Evolutionary conservation across 1,140 invertebrate genomes (phyloP), one percentile per base, ranked within the genome.

Genomic region (Stegodyphus mimosarum): DNA sequence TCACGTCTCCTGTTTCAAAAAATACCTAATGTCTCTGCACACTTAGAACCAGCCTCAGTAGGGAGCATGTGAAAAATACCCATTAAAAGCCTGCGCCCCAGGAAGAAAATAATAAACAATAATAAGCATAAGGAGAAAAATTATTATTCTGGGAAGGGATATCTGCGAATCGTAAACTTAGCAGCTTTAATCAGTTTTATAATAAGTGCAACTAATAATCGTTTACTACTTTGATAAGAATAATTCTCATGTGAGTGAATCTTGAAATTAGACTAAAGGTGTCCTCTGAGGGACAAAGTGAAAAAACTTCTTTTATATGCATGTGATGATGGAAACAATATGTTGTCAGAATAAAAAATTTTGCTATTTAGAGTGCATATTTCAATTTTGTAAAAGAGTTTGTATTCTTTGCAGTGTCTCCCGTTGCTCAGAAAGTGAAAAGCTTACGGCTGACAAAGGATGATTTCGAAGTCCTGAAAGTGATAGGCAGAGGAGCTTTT

Each of bases 381-480:
- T 17, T 15, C 13, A 69, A 6, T 5, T 69, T 10, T 69, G 2
- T 69, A 33, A 17, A 10, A 15, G 9, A 60, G 9, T 69, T 69
- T 33, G 33, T 33, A 33, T 72, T 13, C 49, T 75, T 84, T 73
- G 48, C 18, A 86, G 84, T 86, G 7, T 63, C 53, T 11, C 96
- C 97, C 15, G 94, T 99, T 85, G 95, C 97, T 64, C 92, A 93
- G 70, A 94, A 95, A 87, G 94, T 99, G 80, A 98, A 98, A 91
- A 93, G 93, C 80, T 92, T 98, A 17, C 94, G 98, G 79, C 92
- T 99, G 71, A 94, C 94, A 60, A 93, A 96, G 70, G 97, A 99
- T 90, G 98, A 99, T 92, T 99, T 99, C 92, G 98, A 99, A 91
- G 96, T 98, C 87, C 94, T 99, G 72, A 99, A 99, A 91, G 97